Evolutionary conservation across 2,888 invertebrate species (phyloP).

Genomic region (Alviniconcha strummeri): DNA sequence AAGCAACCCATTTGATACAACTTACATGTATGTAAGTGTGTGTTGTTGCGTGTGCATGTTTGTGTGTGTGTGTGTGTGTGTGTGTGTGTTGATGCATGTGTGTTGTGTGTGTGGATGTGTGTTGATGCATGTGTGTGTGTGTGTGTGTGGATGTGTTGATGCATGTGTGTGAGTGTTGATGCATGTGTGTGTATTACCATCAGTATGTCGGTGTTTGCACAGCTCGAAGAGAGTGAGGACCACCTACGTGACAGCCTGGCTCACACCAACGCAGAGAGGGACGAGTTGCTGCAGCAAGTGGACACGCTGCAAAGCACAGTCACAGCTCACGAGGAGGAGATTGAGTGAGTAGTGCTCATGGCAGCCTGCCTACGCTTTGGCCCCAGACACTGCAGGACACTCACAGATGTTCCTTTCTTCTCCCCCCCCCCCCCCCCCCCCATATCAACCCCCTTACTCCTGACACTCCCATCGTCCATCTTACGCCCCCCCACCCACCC

Average conservation of each 20-base stretch:
- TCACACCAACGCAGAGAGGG: conserved; percentile 60
- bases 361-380: neutral
- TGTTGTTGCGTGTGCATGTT: too few species aligned
- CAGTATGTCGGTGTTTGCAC: neutral
- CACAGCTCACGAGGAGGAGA: conserved; percentile 59
- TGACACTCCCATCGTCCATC: neutral
- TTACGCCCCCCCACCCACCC: too few species aligned
- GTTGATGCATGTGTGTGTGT: too few species aligned
- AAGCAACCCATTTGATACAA: too few species aligned
- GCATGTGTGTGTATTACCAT: too few species aligned
- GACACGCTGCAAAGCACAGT: conserved; percentile 55
- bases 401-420: neutral
- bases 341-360: conserved; percentile 51
- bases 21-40: too few species aligned
- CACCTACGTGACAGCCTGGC: conserved; percentile 58
- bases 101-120: too few species aligned
- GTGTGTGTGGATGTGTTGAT: too few species aligned
- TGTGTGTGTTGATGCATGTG: too few species aligned
- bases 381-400: neutral
- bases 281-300: conserved; percentile 59
- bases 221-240: conserved; percentile 62
- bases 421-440: neutral
- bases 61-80: too few species aligned
- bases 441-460: too few species aligned
- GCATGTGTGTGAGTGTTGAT: too few species aligned